Evolutionary conservation across 1,140 invertebrate species (phyloP), one percentile per base, ranked within the genome.

Genomic region (Pissodes strobi): DNA sequence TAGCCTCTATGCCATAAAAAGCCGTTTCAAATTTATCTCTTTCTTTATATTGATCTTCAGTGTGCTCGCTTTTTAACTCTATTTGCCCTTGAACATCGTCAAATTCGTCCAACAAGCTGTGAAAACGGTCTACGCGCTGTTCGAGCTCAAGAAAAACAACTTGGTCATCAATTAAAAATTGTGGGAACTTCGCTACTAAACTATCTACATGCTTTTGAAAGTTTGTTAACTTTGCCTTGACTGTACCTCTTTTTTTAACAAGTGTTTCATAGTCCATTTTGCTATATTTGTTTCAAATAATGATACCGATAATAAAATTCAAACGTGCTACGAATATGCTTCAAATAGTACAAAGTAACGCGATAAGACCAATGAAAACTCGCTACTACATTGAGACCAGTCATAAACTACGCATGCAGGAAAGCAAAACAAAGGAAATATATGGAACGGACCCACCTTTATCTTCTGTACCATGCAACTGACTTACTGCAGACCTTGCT

Each of bases 161-260:
- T 43, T 15, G 12, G 1, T 58, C 23, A 12, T 19, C 22, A 12
- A 43, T 23, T 34, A 43, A 23, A 17, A 17, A 10, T 6, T 58
- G 8, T 3, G 3, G 15, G 52, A 21, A 58, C 15, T 12, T 52
- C 19, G 2, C 17, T 38, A 18, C 23, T 52, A 27, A 6, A n/a
- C 6, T 58, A 13, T 21, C 17, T n/a, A 58, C 19, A 21, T 41
- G 45, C 19, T 58, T 58, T 10, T 43, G 8, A 23, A 58, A 58
- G 25, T 21, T 41, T 9, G 17, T 58, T 21, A 58, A 41, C 19
- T 45, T 58, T 19, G 55, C 37, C 17, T 58, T 58, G 37, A 58
- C 38, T 45, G 15, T 9, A 18, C 38, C 37, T 46, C 38, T 19
- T 22, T 58, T 43, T 58, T 45, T 58, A 9, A 45, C 21, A 12